A percentile compares a stretch with the other conserved stretches of the same genome.
Evolutionary conservation across 2,888 invertebrate species (phyloP).

Genomic region (Pteria penguin): DNA sequence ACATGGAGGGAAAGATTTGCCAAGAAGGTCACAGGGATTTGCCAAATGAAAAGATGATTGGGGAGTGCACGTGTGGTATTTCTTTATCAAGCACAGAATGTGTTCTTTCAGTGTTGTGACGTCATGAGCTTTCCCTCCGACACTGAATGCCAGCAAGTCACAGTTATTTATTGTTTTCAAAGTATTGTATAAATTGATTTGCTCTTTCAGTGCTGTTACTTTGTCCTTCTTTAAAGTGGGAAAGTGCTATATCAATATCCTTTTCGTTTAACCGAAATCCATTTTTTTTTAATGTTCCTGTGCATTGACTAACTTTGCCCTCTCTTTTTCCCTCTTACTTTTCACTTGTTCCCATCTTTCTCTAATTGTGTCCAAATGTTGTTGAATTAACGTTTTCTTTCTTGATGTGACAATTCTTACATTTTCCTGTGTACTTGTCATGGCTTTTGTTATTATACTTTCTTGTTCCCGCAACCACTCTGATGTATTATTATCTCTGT

Average conservation of each 20-base stretch:
- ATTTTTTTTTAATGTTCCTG: not conserved
- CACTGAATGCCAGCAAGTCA: not conserved
- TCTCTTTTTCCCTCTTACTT: not conserved
- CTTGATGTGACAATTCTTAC: not conserved
- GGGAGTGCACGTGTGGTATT: constrained; percentile 2
- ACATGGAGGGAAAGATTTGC: not conserved
- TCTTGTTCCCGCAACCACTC: not conserved
- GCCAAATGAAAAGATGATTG: not conserved
- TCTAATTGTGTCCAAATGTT: not conserved
- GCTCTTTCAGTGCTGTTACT: not conserved
- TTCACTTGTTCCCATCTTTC: not conserved
- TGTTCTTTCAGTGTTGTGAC: not conserved
- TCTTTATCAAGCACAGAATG: not conserved
- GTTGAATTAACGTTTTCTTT: not conserved
- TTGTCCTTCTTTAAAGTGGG: not conserved
- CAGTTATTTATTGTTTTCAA: not conserved
- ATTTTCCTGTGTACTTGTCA: not conserved
- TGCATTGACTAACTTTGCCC: not conserved
- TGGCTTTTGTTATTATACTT: not conserved
- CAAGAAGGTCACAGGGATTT: not conserved
- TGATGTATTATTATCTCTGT: not conserved
- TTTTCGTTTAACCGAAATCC: not conserved
- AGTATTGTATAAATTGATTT: not conserved
- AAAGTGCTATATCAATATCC: not conserved
- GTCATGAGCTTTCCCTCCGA: not conserved